These are phyloP conservation scores for Hyposoter didymator DNA, from an alignment of 2,888 invertebrate species.

Conservation along the genomic window DNA sequence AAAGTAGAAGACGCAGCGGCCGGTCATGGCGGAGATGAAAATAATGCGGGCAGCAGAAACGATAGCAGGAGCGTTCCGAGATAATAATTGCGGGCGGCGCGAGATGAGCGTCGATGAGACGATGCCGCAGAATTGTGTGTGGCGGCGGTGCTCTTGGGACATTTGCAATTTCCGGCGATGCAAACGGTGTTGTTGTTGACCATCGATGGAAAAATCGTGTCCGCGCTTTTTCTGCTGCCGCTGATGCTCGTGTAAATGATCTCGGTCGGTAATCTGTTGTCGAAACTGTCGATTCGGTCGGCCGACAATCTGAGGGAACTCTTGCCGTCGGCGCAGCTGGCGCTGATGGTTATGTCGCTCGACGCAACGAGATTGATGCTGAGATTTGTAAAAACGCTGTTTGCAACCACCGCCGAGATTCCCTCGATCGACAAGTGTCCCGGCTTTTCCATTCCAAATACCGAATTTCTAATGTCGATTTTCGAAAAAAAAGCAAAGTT, in stretches of 20 bases:
- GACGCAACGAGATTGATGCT: conserved; percentile 74
- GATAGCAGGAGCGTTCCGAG: conserved; percentile 63
- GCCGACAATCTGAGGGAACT: conserved; percentile 76
- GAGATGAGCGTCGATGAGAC: conserved; percentile 56
- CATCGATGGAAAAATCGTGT: conserved; percentile 55
- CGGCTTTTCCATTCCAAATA: conserved; percentile 73
- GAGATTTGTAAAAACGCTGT: conserved; percentile 75
- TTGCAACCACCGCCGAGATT: conserved; percentile 65
- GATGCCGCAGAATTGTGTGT: conserved; percentile 59
- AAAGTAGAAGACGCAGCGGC: not conserved
- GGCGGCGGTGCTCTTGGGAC: conserved; percentile 69
- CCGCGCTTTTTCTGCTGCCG: not conserved
- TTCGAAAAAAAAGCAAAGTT: conserved; percentile 74
- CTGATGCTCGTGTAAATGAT: conserved; percentile 73
- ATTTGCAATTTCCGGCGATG: conserved; percentile 77
- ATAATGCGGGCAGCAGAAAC: conserved; percentile 56
- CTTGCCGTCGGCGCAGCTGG: conserved; percentile 77
- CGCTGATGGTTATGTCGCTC: conserved; percentile 68
- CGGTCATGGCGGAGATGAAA: conserved; percentile 19
- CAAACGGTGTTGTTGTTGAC: conserved; percentile 76
- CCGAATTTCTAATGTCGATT: conserved; percentile 73
- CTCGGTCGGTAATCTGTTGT: conserved; percentile 76
- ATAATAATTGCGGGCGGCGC: conserved; percentile 66
- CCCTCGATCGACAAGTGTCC: conserved; percentile 74
- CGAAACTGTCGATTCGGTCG: conserved; percentile 70